Base-by-base conservation (phyloP, 2,888 invertebrate species). In the Linyphia triangularis region DNA sequence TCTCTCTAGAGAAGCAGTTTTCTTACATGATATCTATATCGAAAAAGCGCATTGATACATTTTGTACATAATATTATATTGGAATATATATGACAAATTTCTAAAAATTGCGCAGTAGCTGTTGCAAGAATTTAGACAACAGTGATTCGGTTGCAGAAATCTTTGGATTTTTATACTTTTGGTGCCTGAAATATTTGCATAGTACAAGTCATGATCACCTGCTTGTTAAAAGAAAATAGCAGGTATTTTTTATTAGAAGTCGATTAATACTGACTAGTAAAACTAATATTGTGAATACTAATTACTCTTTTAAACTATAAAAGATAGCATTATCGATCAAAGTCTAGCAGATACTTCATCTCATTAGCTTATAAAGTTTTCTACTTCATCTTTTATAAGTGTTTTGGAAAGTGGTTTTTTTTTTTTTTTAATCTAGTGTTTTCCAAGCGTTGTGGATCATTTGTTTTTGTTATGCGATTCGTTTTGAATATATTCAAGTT, bases 1-100 rank as follows among this genome's bases (percentile, higher is more conserved):
- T 83, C 82, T 61, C 28, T 57, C 7, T 73, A 88, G 51, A 61
- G 75, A 65, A 79, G 81, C 40, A 63, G 75, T 72, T 81, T 73
- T 88, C 73, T 75, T 67, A 81, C 40, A 75, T 67, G 26, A 79
- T 61, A 82, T 63, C 33, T 72, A 65, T 81, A 78, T 40, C 28
- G 22, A 43, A 37, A 72, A 28, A 33, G 30, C 63, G 24, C 22
- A 37, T 24, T 61, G 43, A 86, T 81, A 28, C 65, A 40, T 81
- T 78, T 72, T 85, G 85, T 85, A 78, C 28, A 82, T 82, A 61
- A 28, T 28, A 77, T 16, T 61, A 40, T 65, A 69, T 40, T 57
- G 63, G 67, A 84, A 22, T 33, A 43, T 70, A 24, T 43, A 51
- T 2, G 3, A 70, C 19, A 28, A 43, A 43, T 43, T 70, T 69